Percentiles rank a stretch among this genome's conserved stretches.
phyloP scores from a whole-genome alignment of 2,113 vertebrate genomes.

The Notothenia coriiceps region DNA sequence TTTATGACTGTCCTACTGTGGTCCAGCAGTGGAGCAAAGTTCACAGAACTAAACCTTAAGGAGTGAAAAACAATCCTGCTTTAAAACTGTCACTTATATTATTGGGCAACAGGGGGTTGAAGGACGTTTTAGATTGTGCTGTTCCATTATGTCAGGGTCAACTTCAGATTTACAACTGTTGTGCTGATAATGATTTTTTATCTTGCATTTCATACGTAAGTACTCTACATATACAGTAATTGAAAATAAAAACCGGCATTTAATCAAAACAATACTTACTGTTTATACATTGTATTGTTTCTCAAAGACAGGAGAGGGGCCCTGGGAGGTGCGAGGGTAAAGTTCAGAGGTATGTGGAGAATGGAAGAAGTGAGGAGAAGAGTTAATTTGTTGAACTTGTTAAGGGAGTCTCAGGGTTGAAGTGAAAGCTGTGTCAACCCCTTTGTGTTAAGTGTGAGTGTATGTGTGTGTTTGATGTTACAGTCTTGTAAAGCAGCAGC shows the following conservation, averaged over 20 bases:
- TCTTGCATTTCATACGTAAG: background rate
- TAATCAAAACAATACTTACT: background rate
- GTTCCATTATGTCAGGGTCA: conserved; percentile 22
- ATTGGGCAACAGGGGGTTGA: conserved; percentile 10
- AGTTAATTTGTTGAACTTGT: conserved; percentile 75
- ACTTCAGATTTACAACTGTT: conserved; percentile 35
- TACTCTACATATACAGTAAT: background rate
- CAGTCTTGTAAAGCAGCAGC: conserved; percentile 81
- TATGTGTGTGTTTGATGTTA: conserved; percentile 80
- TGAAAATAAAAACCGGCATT: background rate
- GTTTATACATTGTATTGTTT: background rate
- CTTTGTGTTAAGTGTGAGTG: conserved; percentile 63
- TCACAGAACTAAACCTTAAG: conserved; percentile 36
- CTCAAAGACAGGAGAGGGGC: background rate
- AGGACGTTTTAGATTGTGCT: conserved; percentile 9
- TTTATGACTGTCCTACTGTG: conserved; percentile 65
- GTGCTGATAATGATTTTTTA: conserved; percentile 7
- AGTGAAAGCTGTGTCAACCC: conserved; percentile 67
- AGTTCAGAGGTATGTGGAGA: conserved; percentile 27
- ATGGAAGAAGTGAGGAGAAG: conserved; percentile 51
- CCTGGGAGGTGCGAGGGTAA: conserved; percentile 16
- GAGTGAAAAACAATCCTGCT: conserved; percentile 54
- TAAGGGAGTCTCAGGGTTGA: conserved; percentile 55
- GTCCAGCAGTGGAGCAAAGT: conserved; percentile 35
- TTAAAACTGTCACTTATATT: conserved; percentile 51